Conservation (phyloP, 2,888 invertebrate genomes). For the Aphelenchoides bicaudatus region DNA sequence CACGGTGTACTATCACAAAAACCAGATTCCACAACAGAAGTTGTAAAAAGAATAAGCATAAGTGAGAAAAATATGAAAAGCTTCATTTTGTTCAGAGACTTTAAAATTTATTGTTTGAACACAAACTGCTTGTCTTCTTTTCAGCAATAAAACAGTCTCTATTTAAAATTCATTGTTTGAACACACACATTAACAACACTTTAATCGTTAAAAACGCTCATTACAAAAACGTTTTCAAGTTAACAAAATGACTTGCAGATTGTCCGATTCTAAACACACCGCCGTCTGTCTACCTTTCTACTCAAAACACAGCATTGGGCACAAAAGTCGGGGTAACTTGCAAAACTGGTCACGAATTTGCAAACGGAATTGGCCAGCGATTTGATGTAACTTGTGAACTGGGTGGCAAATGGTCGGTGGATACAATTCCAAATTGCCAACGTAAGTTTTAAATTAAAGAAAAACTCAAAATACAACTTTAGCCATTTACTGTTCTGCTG, state of each 20-base stretch:
- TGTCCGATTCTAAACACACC: constrained; percentile 51
- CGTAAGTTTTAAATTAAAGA: constrained; percentile 40
- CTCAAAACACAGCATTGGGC: constrained; percentile 51
- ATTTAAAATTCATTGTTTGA: not conserved
- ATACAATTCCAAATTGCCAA: constrained; percentile 56
- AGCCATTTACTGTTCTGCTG: constrained; percentile 81
- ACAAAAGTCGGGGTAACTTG: constrained; percentile 56
- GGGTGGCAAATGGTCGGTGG: constrained; percentile 58
- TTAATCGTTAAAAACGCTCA: too few relatives aligned
- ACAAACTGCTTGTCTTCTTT: too few relatives aligned
- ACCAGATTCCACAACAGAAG: too few relatives aligned
- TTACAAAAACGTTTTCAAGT: too few relatives aligned
- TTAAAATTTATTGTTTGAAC: too few relatives aligned
- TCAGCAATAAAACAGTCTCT: not conserved
- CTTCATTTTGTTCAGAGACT: too few relatives aligned
- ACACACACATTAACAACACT: not conserved
- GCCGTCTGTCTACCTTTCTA: constrained; percentile 52
- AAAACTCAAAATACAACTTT: constrained; percentile 24
- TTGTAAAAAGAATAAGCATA: too few relatives aligned
- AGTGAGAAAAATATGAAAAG: too few relatives aligned
- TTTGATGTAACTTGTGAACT: constrained; percentile 52
- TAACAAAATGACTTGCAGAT: too few relatives aligned
- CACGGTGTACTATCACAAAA: too few relatives aligned
- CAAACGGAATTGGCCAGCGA: constrained; percentile 50
- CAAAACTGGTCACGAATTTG: constrained; percentile 57